phyloP scores from a whole-genome alignment of 2,888 invertebrate genomes.

The Epistrophe eligans region DNA sequence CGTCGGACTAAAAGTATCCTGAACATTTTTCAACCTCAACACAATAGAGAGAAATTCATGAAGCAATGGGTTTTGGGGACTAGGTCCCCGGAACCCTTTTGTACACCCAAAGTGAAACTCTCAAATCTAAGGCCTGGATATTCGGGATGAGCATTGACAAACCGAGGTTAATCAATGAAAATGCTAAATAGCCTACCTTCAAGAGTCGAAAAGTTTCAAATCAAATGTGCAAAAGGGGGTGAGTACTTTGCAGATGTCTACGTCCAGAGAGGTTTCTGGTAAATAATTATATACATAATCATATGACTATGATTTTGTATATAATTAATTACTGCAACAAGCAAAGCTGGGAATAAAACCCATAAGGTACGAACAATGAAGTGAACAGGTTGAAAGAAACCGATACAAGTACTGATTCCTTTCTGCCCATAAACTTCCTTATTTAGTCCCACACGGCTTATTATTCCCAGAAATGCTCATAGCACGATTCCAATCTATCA shows the following conservation, averaged over 20 bases:
- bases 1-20: constrained; percentile 19
- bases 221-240: constrained; percentile 70
- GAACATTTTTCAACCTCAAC: constrained; percentile 65
- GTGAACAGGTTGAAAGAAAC: not conserved
- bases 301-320: not conserved
- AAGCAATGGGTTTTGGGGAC: constrained; percentile 36
- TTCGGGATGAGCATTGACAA: constrained; percentile 19
- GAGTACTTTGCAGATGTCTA: constrained; percentile 58
- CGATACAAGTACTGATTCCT: constrained; percentile 45
- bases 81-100: constrained; percentile 56
- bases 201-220: constrained; percentile 6
- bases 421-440: not conserved
- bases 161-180: constrained; percentile 19
- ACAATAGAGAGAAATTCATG: constrained; percentile 49
- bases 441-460: constrained; percentile 14
- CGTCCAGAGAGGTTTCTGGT: constrained; percentile 9
- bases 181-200: constrained; percentile 40
- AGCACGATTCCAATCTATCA: constrained; percentile 1
- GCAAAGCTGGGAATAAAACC: constrained; percentile 5
- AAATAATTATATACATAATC: not conserved
- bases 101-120: constrained; percentile 51
- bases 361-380: constrained; percentile 19
- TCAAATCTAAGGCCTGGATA: constrained; percentile 23
- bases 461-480: constrained; percentile 20
- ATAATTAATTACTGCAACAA: not conserved